Base-by-base conservation (phyloP, 35 echinoderm and acorn worm species). In the Anneissia japonica region DNA sequence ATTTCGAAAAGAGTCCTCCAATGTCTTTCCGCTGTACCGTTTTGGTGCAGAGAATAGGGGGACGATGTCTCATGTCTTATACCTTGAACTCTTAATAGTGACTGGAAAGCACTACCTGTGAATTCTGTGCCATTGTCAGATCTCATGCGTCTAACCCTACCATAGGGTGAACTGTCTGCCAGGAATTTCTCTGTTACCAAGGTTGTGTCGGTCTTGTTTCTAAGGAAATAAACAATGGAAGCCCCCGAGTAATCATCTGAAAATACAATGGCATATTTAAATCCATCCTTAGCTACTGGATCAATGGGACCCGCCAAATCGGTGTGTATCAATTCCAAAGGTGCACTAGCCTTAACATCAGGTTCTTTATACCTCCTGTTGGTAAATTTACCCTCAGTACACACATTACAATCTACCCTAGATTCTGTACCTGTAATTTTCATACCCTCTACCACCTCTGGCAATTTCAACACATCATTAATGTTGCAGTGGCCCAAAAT, bases 21-120 rank as follows among this genome's bases (percentile, higher is more conserved):
- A 17, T 46, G 74, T 46, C 86, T 80, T 31, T 81, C 79, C 72
- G 31, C 86, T 28, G 86, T 88, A 32, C 86, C 86, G 74, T 81
- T 88, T 46, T 86, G 86, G 38, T 87, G 75, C 26, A 77, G 86
- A 17, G 85, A 87, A 46, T 39, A 79, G 19, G 85, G 85, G 33
- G 74, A 73, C n/a, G 85, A 87, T 77, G 73, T 87, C 75, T 87
- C 76, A 87, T 87, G 86, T 34, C 40, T 87, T 35, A 87, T 87
- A 13, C 39, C 14, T n/a, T 87, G 79, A 26, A 56, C 80, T 37
- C 74, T 74, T 0, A 87, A 45, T 34, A 87, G 86, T 31, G 86
- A 87, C 76, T 87, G 21, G n/a, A 87, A 87, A n/a, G n/a, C n/a
- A n/a, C n/a, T n/a, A n/a, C n/a, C n/a, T n/a, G n/a, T n/a, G n/a